Percentiles rank a stretch among this genome's conserved stretches.
Conservation (phyloP, 2,797 vertebrate species). For the Diplodus sargus region DNA sequence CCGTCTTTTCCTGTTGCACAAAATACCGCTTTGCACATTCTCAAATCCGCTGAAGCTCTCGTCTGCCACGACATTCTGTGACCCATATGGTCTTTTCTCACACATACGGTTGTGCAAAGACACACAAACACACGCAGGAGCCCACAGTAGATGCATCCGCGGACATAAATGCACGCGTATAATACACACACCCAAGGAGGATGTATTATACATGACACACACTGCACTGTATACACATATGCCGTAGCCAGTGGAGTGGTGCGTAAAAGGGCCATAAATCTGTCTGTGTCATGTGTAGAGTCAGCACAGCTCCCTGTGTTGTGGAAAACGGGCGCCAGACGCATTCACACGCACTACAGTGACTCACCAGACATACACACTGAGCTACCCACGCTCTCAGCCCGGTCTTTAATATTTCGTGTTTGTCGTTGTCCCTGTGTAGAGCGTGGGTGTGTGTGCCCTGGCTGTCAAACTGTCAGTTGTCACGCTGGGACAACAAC, state of each 20-base stretch:
- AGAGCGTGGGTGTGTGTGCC: neutral
- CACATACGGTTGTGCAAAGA: slow-evolving; percentile 20
- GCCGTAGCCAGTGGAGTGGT: slow-evolving; percentile 48
- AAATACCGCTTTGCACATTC: slow-evolving; percentile 30
- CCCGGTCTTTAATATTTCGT: slow-evolving; percentile 35
- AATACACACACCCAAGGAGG: slow-evolving; percentile 36
- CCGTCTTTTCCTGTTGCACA: slow-evolving; percentile 43
- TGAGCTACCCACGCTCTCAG: slow-evolving; percentile 36
- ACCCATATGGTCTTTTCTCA: slow-evolving; percentile 50
- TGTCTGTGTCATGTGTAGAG: slow-evolving; percentile 65
- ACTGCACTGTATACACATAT: slow-evolving; percentile 24
- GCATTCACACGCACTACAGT: slow-evolving; percentile 35
- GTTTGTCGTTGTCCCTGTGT: slow-evolving; percentile 39
- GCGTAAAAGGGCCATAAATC: slow-evolving; percentile 70
- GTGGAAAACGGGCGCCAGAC: slow-evolving; percentile 69
- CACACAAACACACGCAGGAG: slow-evolving; percentile 22
- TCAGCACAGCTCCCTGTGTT: slow-evolving; percentile 69
- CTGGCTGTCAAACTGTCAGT: slow-evolving; percentile 37
- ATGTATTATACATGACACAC: slow-evolving; percentile 17
- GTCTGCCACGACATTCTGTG: slow-evolving; percentile 51
- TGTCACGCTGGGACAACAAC: slow-evolving; percentile 34
- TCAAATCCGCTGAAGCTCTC: slow-evolving; percentile 31
- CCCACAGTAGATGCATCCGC: slow-evolving; percentile 22
- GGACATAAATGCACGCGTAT: slow-evolving; percentile 21
- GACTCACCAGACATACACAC: slow-evolving; percentile 48